Percentiles rank a stretch among this genome's conserved stretches.
Conservation (phyloP, 1,140 invertebrate genomes). For the Paraescarpia echinospica region DNA sequence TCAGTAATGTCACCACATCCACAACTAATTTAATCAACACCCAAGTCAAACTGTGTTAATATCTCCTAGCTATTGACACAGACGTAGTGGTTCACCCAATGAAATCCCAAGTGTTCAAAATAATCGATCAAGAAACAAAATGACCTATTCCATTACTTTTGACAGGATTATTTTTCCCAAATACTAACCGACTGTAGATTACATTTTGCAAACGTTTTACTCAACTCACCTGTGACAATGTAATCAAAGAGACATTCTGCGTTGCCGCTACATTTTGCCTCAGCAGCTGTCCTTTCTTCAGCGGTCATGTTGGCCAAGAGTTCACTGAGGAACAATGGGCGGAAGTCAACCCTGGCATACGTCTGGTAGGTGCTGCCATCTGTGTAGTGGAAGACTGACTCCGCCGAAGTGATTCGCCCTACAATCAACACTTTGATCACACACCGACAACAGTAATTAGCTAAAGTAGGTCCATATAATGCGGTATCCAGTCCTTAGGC, state of each 20-base stretch:
- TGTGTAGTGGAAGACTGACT: neutral
- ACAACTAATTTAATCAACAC: neutral
- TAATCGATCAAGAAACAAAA: too few species aligned
- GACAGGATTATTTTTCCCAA: too few species aligned
- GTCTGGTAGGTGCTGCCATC: neutral
- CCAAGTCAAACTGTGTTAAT: neutral
- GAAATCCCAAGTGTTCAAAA: too few species aligned
- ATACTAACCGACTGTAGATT: too few species aligned
- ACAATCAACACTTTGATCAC: neutral
- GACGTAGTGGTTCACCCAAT: too few species aligned
- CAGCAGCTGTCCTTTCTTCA: neutral
- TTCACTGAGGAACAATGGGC: neutral
- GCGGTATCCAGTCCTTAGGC: too few species aligned
- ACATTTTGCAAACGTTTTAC: neutral
- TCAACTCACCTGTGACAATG: neutral
- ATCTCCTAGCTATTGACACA: neutral
- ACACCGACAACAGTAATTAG: neutral
- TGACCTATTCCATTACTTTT: too few species aligned
- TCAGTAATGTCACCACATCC: too few species aligned
- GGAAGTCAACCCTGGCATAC: neutral
- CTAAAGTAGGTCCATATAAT: too few species aligned
- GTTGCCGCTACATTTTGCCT: neutral
- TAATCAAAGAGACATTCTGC: neutral
- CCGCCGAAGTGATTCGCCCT: neutral
- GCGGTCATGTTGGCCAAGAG: neutral